Base-by-base conservation (phyloP, 1,140 invertebrate genomes). In the Drosophila takahashii region DNA sequence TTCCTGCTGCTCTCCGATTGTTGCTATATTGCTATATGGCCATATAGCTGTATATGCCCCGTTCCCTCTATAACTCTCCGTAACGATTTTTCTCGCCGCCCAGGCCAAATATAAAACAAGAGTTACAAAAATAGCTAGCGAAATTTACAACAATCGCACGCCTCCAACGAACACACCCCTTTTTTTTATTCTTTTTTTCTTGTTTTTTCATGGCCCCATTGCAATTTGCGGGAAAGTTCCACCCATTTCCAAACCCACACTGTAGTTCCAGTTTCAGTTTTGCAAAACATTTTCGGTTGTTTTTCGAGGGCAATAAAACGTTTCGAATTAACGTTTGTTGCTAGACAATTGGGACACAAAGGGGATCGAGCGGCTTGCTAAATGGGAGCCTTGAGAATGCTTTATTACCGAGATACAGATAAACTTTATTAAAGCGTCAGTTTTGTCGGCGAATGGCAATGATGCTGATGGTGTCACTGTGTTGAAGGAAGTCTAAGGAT, bases 291-390 rank as follows among this genome's bases (percentile, higher is more conserved):
- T 62, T 52, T 32, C 52, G 52, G 8, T 78, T 51, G 45, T 74
- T 74, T 60, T 44, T 44, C 62, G 36, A 22, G 26, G 66, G 58
- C 59, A 64, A 76, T 77, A 80, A 80, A 71, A 80, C 58, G 78
- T 83, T 83, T 75, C 37, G 66, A 81, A 77, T 64, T 71, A 74
- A 83, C 74, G 78, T 79, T 79, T 65, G 62, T 79, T 81, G 51
- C 64, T 13, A 69, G 29, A 69, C 65, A 36, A 57, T 62, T 47
- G 62, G 58, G 16, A 34, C 48, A 51, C 54, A 59, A 64, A 57
- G 44, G 29, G 61, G 42, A 15, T 9, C 42, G 36, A 37, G 50
- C 6, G 16, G 27, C 15, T 16, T 7, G 36, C 48, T 32, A 47
- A 70, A 69, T 70, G 66, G 64, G 64, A 39, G 64, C 64, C 66